These are phyloP conservation scores for Uria aalge DNA, from an alignment of 2,113 vertebrate genomes.

Conservation along the genomic window DNA sequence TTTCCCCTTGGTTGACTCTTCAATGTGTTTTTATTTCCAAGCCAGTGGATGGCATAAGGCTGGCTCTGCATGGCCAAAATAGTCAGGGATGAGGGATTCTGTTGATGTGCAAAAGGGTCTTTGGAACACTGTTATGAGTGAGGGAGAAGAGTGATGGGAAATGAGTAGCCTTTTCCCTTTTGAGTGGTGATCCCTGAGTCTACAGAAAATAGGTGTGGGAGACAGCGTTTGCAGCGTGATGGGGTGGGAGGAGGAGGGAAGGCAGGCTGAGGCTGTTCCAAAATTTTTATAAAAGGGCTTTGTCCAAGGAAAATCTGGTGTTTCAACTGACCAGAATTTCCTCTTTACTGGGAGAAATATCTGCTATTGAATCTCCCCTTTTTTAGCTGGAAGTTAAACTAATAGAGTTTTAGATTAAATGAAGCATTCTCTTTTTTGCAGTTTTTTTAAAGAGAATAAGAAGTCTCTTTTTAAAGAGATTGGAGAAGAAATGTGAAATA, in stretches of 20 bases:
- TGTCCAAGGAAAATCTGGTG: neutral
- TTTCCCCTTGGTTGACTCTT: neutral
- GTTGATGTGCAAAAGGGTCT: neutral
- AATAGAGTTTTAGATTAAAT: neutral
- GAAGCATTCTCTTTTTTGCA: neutral
- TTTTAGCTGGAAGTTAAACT: neutral
- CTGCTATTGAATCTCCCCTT: neutral
- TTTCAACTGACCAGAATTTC: neutral
- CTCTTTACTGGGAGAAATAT: neutral
- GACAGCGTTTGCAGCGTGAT: neutral
- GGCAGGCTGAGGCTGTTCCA: neutral
- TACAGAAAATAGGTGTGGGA: neutral
- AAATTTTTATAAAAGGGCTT: neutral
- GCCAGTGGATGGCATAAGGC: slow-evolving; percentile 6
- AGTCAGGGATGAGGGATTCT: neutral
- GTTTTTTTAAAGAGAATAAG: neutral
- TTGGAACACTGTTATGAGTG: neutral
- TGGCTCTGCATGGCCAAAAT: neutral
- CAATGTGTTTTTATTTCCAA: slow-evolving; percentile 20
- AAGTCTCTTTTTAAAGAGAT: neutral
- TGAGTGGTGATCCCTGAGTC: neutral
- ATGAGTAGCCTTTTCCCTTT: neutral
- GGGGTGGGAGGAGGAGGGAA: neutral
- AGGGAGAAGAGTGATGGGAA: neutral
- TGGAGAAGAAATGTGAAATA: neutral